Base-by-base conservation (phyloP, 2,113 vertebrate species). In the Uropsilus gracilis region DNA sequence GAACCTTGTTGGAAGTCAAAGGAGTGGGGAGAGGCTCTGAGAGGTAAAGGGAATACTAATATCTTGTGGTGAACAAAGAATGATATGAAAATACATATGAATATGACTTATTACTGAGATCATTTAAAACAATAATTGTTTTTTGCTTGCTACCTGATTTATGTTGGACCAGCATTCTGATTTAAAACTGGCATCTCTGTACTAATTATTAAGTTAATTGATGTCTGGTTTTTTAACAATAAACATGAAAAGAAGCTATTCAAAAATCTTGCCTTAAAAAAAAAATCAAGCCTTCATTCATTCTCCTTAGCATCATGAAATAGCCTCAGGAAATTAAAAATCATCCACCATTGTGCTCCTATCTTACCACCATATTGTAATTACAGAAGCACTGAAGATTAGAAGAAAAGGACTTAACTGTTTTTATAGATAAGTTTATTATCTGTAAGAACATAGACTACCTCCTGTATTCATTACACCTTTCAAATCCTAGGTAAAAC, bases 221-320 rank as follows among this genome's bases (percentile, higher is more conserved):
- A 93, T 37, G 32, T 61, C 86, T 96, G 42, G 22, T 81, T 86
- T 95, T 95, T 86, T 53, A 86, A 87, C 72, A 90, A 59, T 78
- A 95, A 86, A 82, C 24, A 92, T 34, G 32, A 63, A n/a, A 59
- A 87, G 55, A 57, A 2, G 17, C 61, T 87, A 59, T 76, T 92
- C 12, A 44, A 82, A 93, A 86, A 34, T 61, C 18, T 75, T 89
- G 13, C n/a, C 6, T 73, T 72, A 22, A 69, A 42, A 48, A 48
- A 59, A 76, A 61, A 63, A 77, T 17, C 53, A 55, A 26, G 50
- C 9, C 63, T 94, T 95, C 73, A 69, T 94, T 95, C 73, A 69
- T 89, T 83, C 37, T 91, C 63, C 18, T 85, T 84, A 34, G 80
- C 17, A 53, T 48, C 48, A 13, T 30, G 8, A 0, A n/a, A 88